Evolutionary conservation across 92 coral and sea anemone genomes (phyloP).

Genomic region (Heliopora coerulea): DNA sequence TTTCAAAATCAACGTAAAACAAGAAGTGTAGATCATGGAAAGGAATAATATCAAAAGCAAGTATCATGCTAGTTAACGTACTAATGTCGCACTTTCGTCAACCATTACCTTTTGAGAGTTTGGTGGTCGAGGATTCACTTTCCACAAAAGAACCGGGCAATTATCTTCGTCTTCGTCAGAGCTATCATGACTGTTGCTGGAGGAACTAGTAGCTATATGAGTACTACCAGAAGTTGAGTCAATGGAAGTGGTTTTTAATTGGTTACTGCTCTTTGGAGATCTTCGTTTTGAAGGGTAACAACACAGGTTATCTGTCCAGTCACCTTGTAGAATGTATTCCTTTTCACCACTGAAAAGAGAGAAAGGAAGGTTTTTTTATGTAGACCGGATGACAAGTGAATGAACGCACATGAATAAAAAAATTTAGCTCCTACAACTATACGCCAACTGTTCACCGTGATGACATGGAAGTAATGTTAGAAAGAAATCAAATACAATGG

Average conservation of each 20-base stretch:
- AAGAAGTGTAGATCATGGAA: too few relatives aligned
- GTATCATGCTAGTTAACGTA: too few relatives aligned
- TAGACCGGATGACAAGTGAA: too few relatives aligned
- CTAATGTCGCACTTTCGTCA: too few relatives aligned
- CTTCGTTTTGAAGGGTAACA: conserved; percentile 61
- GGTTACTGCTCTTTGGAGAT: not conserved
- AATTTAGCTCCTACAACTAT: too few relatives aligned
- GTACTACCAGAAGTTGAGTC: conserved; percentile 51
- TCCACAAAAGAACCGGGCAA: conserved; percentile 68
- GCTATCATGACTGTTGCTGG: conserved; percentile 68
- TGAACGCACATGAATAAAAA: too few relatives aligned
- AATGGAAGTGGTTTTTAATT: not conserved
- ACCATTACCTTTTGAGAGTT: conserved; percentile 76
- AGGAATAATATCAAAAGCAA: too few relatives aligned
- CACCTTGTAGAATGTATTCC: conserved; percentile 72
- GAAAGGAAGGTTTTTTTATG: too few relatives aligned
- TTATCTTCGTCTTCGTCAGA: conserved; percentile 60
- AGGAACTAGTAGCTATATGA: conserved; percentile 39
- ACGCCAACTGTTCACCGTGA: too few relatives aligned
- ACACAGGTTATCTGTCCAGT: conserved; percentile 81
- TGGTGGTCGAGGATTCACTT: conserved; percentile 68
- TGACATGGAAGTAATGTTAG: too few relatives aligned
- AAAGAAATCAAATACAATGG: too few relatives aligned
- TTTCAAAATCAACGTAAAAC: too few relatives aligned
- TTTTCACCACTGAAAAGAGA: conserved; percentile 64